phyloP scores from a whole-genome alignment of 1,140 invertebrate species.

The Achatina immaculata region DNA sequence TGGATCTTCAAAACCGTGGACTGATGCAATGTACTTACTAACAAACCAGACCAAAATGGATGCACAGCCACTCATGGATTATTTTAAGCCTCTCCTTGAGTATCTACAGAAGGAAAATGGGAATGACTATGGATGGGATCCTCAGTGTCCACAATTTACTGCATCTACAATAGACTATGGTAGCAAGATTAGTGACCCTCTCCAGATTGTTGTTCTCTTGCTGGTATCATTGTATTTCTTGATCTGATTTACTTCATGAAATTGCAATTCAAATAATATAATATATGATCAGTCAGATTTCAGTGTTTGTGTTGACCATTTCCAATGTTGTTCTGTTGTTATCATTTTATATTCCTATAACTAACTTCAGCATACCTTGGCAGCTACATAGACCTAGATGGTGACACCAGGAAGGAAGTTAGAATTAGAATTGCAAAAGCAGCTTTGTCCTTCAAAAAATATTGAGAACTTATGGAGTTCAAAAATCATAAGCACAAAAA shows the following conservation, averaged over 20 bases:
- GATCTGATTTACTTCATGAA: background rate
- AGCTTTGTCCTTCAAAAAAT: too few species aligned
- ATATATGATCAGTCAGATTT: too few species aligned
- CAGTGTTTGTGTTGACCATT: too few species aligned
- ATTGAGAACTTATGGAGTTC: too few species aligned
- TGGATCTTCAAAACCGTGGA: conserved; percentile 86
- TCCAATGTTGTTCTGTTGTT: too few species aligned
- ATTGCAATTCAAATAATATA: background rate
- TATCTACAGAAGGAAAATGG: conserved; percentile 78
- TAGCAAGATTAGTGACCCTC: background rate
- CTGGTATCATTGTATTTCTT: background rate
- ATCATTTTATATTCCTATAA: too few species aligned
- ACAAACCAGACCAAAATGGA: conserved; percentile 83
- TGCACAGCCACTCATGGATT: conserved; percentile 76
- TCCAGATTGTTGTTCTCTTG: background rate
- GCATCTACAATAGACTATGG: background rate
- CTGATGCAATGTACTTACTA: conserved; percentile 83
- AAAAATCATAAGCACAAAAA: too few species aligned
- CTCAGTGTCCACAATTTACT: conserved; percentile 35
- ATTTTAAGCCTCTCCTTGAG: conserved; percentile 75
- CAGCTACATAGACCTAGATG: too few species aligned
- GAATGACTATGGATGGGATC: conserved; percentile 52
- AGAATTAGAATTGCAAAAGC: too few species aligned
- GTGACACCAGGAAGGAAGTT: too few species aligned
- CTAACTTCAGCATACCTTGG: too few species aligned